Base-by-base conservation (phyloP, 2,888 invertebrate species). In the Melieria omissa region DNA sequence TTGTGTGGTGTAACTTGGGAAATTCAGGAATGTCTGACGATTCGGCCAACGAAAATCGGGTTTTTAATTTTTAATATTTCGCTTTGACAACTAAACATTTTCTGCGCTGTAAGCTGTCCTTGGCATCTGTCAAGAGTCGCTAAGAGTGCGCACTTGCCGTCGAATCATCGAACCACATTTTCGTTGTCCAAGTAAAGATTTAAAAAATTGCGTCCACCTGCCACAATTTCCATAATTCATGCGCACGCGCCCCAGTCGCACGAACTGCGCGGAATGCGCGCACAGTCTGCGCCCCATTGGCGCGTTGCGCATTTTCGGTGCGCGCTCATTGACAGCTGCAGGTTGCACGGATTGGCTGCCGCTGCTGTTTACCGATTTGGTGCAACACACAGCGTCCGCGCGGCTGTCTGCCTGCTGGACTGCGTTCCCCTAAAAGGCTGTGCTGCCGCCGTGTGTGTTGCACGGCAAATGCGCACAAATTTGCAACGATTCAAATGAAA, bases 211-310 rank as follows among this genome's bases (percentile, higher is more conserved):
- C n/a, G 52, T 41, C 52, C 62, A 70, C 65, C 70, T 58, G 61
- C 71, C 69, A 73, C 73, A 74, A 68, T 78, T 77, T 78, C 77
- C 79, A 79, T 80, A 81, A 79, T 82, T 81, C 79, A 80, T 76
- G 78, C 79, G 79, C 80, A 81, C 81, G 81, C 80, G 80, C 70
- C 65, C 70, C 64, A 65, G 67, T 54, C 60, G 57, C 67, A 64
- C 62, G 68, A 60, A 65, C 68, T 41, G 41, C 42, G 42, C 44
- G 61, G 61, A 61, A 61, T 68, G 49, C 44, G 42, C n/a, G 29
- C 29, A 29, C 29, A 29, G n/a, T 10, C 52, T 3, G 52, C 52
- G n/a, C n/a, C 10, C 10, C 10, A 12, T 49, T 49, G 52, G 10
- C 3, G 52, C 10, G 52, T 2, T 49, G n/a, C 52, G 52, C 52